Evolutionary conservation across 2,113 vertebrate species (phyloP), one percentile per base, ranked within the genome.

Genomic region (Morone chrysops): DNA sequence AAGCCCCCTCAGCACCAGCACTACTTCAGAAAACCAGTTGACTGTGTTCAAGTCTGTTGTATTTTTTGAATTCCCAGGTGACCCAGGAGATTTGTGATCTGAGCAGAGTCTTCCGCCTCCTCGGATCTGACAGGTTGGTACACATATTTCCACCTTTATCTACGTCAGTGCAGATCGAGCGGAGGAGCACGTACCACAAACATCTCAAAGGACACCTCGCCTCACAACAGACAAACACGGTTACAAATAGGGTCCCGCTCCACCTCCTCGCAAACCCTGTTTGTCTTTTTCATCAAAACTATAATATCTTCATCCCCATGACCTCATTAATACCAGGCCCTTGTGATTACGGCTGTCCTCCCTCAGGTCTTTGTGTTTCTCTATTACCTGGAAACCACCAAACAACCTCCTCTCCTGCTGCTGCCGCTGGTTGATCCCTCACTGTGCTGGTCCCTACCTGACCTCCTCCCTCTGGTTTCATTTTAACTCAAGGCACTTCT

Each of bases 1-100:
- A 22, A 5, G 17, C 20, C 9, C 18, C 20, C 7, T 62, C 40
- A 2, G 40, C 61, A 66, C 41, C 53, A 66, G 16, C 18, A 50
- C 5, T 17, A 16, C 22, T 20, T 41, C 14, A 50, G n/a, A 68
- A 5, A 47, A n/a, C 2, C 18, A 4, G 5, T 1, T 9, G 17
- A 2, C 45, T 77, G 18, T 48, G 16, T 31, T 71, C 11, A 79
- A 67, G 31, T 10, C 14, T 20, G 7, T 14, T 6, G 16, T 75
- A 4, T 69, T 31, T 60, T 47, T 77, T 54, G 2, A 31, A 31
- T 75, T 61, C 75, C 3, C 54, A 99, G 98, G 98, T 99, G 81
- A 99, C 98, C 85, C 98, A 99, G 90, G 98, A 99, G 94, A 99
- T 99, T 92, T 99, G 95, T 2, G 98, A 99, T 90, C 97, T 97